Evolutionary conservation across 1,140 invertebrate species (phyloP), one percentile per base, ranked within the genome.

Genomic region (Drosophila bipectinata): DNA sequence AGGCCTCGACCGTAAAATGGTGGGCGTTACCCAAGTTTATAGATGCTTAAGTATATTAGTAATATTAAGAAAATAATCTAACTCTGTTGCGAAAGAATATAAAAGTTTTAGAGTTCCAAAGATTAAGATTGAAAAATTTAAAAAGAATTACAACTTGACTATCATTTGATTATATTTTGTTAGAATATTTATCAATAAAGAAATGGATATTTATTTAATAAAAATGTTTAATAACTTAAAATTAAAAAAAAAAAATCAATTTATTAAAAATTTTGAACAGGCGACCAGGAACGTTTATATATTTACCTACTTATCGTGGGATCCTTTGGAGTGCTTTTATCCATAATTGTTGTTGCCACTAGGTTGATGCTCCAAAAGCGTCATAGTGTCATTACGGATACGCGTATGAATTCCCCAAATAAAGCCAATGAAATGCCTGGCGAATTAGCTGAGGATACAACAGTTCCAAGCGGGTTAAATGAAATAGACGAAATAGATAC

Each of bases 281-380:
- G 94, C 81, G 96, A 97, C 91, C 93, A 95, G 79, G 96, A 97
- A 83, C 96, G 95, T 60, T 94, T 96, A 69, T 95, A 96, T 89
- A 92, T 97, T 54, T 97, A 96, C 93, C 92, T 97, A 74, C 94
- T 95, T 34, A 92, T 97, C 52, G 94, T 95, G 54, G 92, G 96
- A 12, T 93, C 94, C 37, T 93, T 92, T 8, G 96, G 95, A 21
- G 92, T 97, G 24, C 85, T 97, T n/a, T 90, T 95, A 12, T 93
- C 96, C 53, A 92, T 97, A 60, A 91, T 94, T 1, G 92, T 96
- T 58, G 93, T 97, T 9, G 94, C 95, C 39, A 93, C 93, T 1
- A 93, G 94, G 45, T 92, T 96, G 1, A 88, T 95, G 58, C 89
- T 94, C 77, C 93, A 94, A 78, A 93, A 94, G 21, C 94, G 94